These are phyloP conservation scores for Eristalinus aeneus DNA, from an alignment of 2,888 invertebrate species.

Conservation along the genomic window DNA sequence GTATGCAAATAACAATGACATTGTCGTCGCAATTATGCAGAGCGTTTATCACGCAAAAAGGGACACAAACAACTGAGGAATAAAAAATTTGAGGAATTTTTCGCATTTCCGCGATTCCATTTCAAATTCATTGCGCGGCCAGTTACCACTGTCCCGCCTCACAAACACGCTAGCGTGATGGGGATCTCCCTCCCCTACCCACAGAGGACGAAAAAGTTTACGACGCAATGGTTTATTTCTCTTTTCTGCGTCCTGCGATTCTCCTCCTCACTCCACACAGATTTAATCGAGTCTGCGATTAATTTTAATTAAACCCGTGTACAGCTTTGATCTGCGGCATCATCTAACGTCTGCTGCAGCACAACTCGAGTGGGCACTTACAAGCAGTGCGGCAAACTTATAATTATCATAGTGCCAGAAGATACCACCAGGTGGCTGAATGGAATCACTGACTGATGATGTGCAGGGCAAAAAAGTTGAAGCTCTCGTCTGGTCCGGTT, in stretches of 20 bases:
- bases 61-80: not conserved
- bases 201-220: not conserved
- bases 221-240: not conserved
- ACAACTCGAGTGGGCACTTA: not conserved
- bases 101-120: not conserved
- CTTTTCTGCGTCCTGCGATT: conserved; percentile 10
- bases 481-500: not conserved
- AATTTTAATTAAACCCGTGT: conserved; percentile 46
- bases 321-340: not conserved
- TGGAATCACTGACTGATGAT: not conserved
- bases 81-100: conserved; percentile 31
- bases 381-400: not conserved
- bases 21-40: conserved; percentile 62
- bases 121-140: not conserved
- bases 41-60: conserved; percentile 22
- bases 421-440: not conserved
- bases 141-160: not conserved
- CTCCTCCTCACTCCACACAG: not conserved
- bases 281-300: conserved; percentile 37
- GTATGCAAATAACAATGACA: conserved; percentile 65
- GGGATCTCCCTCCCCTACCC: not conserved
- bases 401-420: not conserved
- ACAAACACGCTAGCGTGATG: no score
- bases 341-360: not conserved
- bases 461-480: not conserved